Base-by-base conservation (phyloP, 2,113 vertebrate species). In the Cynoglossus semilaevis region DNA sequence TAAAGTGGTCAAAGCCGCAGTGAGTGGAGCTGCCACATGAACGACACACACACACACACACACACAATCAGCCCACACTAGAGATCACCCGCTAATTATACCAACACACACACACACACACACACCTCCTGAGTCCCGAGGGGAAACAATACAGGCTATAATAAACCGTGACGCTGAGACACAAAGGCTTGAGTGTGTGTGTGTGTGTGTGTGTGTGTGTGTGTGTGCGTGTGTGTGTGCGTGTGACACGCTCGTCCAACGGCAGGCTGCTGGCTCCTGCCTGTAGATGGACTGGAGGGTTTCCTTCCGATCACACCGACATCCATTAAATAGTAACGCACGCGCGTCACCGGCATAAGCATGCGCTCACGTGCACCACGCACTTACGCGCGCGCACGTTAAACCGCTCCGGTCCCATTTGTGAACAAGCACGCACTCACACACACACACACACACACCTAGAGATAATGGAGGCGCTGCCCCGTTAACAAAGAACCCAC, bases 211-310 rank as follows among this genome's bases (percentile, higher is more conserved):
- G 58, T 36, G 58, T 22, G 56, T 44, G 58, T 46, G 45, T 51
- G 35, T 43, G 66, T 41, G 61, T 13, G 54, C 49, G 68, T n/a
- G n/a, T n/a, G n/a, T n/a, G n/a, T n/a, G 22, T 14, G 51, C 49
- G 42, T 74, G 75, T 77, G 68, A 73, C 75, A 75, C 77, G 67
- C 65, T 51, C 63, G 74, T 50, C 71, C 62, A 66, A n/a, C n/a
- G n/a, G n/a, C n/a, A n/a, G n/a, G n/a, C n/a, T n/a, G n/a, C n/a
- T n/a, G n/a, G n/a, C n/a, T n/a, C n/a, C 59, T 59, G 58, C 43
- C 88, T 87, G 78, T 87, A 81, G 86, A 85, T 90, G 87, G 88
- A 72, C 74, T 67, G 79, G 59, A 80, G 81, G 85, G 76, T 87
- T 81, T 82, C 85, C 85, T 70, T 59, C 72, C 58, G 74, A 83